Percentiles rank a stretch among this genome's conserved stretches.
Conservation (phyloP, 2,797 vertebrate species). For the Melanotaenia maccullochi region DNA sequence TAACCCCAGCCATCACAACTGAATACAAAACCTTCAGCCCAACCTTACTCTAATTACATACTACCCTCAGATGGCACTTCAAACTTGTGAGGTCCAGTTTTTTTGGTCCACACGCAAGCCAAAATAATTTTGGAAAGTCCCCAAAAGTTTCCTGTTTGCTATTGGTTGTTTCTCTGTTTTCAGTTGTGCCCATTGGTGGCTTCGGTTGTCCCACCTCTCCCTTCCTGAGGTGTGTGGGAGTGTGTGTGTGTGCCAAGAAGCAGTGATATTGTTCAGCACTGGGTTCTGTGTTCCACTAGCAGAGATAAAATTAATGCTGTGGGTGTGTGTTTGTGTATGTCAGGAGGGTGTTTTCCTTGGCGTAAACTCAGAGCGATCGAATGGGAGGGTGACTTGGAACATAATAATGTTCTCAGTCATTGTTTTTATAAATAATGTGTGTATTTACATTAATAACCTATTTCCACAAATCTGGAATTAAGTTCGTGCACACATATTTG, state of each 20-base stretch:
- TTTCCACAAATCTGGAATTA: conserved; percentile 27
- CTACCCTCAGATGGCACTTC: too few relatives aligned
- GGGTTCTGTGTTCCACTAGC: conserved; percentile 30
- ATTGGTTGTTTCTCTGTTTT: conserved; percentile 65
- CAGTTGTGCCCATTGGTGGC: conserved; percentile 58
- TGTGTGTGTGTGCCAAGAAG: conserved; percentile 60
- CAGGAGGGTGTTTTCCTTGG: conserved; percentile 48
- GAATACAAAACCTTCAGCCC: background rate
- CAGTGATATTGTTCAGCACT: conserved; percentile 69
- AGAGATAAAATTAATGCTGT: conserved; percentile 12
- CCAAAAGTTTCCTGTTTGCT: conserved; percentile 61
- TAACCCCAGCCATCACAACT: background rate
- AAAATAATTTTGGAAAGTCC: conserved; percentile 73
- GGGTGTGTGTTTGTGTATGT: conserved; percentile 22
- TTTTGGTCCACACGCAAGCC: background rate
- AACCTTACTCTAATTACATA: background rate
- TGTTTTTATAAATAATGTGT: conserved; percentile 41
- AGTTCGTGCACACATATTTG: conserved; percentile 1
- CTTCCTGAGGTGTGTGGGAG: conserved; percentile 29
- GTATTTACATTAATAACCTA: conserved; percentile 30
- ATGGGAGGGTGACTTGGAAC: conserved; percentile 13
- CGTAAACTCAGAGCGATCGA: conserved; percentile 13
- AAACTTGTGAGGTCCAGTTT: background rate
- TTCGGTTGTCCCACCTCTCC: conserved; percentile 48
- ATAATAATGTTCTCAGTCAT: conserved; percentile 22